phyloP scores from a whole-genome alignment of 2,113 vertebrate genomes.

The Butastur rufipennis region DNA sequence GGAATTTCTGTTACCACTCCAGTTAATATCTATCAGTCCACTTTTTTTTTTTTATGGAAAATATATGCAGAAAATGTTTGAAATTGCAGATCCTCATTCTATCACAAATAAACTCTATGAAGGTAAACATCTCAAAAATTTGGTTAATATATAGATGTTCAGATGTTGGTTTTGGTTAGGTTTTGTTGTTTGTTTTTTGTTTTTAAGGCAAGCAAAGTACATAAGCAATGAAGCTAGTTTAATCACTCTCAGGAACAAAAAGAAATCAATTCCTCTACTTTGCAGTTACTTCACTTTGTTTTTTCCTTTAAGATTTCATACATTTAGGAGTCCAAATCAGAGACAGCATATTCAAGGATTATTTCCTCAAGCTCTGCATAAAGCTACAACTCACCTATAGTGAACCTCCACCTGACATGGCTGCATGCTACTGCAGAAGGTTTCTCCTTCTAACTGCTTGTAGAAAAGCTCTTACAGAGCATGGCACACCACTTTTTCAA shows the following conservation, averaged over 20 bases:
- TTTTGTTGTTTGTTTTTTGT: neutral
- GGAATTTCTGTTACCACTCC: neutral
- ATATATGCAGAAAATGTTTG: neutral
- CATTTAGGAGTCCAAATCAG: neutral
- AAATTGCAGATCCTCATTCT: neutral
- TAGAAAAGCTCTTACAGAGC: neutral
- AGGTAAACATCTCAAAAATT: neutral
- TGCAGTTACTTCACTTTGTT: neutral
- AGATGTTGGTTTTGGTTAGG: neutral
- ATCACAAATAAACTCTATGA: neutral
- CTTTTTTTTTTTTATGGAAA: neutral
- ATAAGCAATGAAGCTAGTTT: neutral
- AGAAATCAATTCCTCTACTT: neutral
- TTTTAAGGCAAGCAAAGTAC: neutral
- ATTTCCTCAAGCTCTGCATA: neutral
- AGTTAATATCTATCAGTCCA: neutral
- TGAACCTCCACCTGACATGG: neutral
- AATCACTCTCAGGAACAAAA: neutral
- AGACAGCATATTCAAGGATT: neutral
- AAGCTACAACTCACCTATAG: neutral
- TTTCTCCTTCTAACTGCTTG: neutral
- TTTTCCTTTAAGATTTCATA: neutral
- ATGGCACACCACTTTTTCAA: neutral
- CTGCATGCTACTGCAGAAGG: neutral
- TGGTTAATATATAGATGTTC: accelerated